Conservation (phyloP, 2,797 vertebrate genomes). For the Loriculus beryllinus region DNA sequence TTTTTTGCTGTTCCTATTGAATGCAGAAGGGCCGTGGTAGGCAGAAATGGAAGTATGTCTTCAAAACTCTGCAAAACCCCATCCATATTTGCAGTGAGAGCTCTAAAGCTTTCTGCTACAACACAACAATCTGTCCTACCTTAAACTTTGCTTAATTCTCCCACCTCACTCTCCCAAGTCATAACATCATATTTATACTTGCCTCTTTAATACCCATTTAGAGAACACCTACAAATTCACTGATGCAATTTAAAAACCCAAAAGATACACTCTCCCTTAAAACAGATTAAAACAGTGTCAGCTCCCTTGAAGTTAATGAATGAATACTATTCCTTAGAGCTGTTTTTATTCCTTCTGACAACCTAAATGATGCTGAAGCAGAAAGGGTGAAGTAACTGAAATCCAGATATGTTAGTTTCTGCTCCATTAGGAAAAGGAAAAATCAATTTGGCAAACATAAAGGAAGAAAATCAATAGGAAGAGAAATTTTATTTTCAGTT, state of each 20-base stretch:
- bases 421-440: conserved; percentile 77
- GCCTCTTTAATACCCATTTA: conserved; percentile 31
- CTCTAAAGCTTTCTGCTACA: not conserved
- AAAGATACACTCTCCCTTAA: conserved; percentile 20
- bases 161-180: not conserved
- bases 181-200: conserved; percentile 15
- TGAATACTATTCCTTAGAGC: conserved; percentile 4
- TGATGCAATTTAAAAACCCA: conserved; percentile 32
- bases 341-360: conserved; percentile 47
- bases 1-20: not conserved
- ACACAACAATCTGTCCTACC: not conserved
- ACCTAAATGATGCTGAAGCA: conserved; percentile 49
- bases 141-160: conserved; percentile 1
- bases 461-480: conserved; percentile 78
- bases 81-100: not conserved
- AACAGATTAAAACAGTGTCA: conserved; percentile 41
- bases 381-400: conserved; percentile 71
- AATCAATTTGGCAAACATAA: conserved; percentile 78
- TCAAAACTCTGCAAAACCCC: not conserved
- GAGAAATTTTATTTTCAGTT: conserved; percentile 78
- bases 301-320: conserved; percentile 57
- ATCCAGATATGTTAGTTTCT: conserved; percentile 72
- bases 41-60: not conserved
- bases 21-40: fast-evolving
- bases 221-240: conserved; percentile 31